Evolutionary conservation across 2,113 vertebrate species (phyloP).

Genomic region (Rynchops niger): DNA sequence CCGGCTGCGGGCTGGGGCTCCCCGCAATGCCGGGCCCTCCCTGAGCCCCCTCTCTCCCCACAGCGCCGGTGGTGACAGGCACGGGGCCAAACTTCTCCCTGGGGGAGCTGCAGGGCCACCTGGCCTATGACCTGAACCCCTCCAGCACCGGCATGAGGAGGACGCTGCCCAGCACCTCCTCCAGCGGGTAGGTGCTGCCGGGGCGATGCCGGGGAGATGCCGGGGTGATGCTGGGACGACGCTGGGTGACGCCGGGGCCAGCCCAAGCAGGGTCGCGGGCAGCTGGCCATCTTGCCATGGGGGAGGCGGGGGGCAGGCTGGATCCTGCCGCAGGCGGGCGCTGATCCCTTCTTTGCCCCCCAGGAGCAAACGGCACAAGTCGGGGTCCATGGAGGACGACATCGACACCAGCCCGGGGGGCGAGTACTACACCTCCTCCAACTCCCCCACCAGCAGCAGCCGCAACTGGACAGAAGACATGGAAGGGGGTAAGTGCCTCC

Average conservation of each 20-base stretch:
- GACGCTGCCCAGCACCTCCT: constrained; percentile 93
- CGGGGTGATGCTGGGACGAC: accelerated
- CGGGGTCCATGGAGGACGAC: constrained; percentile 95
- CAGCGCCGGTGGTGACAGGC: constrained; percentile 92
- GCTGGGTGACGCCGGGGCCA: not conserved
- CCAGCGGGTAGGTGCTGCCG: constrained; percentile 83
- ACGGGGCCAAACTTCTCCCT: constrained; percentile 93
- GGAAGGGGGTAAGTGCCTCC: constrained; percentile 87
- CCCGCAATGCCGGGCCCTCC: not conserved
- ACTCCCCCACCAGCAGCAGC: constrained; percentile 93
- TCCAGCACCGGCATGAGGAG: constrained; percentile 89
- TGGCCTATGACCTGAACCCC: constrained; percentile 96
- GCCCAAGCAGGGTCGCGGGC: accelerated
- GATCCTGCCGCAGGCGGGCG: accelerated
- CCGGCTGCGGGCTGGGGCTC: not conserved
- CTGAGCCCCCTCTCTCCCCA: not conserved
- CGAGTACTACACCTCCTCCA: constrained; percentile 95
- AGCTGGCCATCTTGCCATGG: accelerated
- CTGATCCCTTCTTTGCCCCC: not conserved
- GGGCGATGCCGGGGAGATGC: accelerated
- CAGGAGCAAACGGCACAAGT: constrained; percentile 97
- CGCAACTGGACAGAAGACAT: constrained; percentile 97
- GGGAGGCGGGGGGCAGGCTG: not conserved
- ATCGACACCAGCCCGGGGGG: constrained; percentile 92
- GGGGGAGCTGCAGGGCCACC: constrained; percentile 95